These are phyloP conservation scores for Telmatochromis brichardi DNA, from an alignment of 2,113 vertebrate genomes.

Conservation along the genomic window DNA sequence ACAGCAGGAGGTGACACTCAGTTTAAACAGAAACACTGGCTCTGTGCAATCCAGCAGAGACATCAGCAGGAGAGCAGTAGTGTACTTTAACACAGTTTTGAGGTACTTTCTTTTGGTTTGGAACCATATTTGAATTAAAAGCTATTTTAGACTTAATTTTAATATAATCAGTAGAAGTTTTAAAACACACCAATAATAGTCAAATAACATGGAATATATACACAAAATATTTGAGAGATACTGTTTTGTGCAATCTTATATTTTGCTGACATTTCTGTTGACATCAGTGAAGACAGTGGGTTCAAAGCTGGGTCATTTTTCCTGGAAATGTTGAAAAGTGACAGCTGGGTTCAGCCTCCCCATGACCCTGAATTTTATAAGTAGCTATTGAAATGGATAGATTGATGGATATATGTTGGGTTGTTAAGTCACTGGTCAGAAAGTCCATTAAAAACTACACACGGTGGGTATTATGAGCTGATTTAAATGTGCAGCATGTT, in stretches of 20 bases:
- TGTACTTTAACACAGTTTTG: neutral
- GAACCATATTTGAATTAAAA: neutral
- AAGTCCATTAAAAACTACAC: neutral
- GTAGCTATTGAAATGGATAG: neutral
- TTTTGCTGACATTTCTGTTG: neutral
- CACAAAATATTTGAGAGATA: neutral
- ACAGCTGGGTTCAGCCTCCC: neutral
- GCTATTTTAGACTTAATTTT: neutral
- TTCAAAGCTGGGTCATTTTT: neutral
- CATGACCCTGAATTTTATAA: neutral
- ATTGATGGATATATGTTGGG: neutral
- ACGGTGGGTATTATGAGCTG: neutral
- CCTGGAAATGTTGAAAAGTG: neutral
- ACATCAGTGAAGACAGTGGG: neutral
- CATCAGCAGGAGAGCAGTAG: neutral
- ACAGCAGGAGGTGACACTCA: conserved; percentile 22
- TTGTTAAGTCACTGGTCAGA: neutral
- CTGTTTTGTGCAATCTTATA: neutral
- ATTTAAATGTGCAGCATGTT: neutral
- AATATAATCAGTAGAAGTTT: neutral
- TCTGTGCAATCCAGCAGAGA: neutral
- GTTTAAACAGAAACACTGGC: neutral
- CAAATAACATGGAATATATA: neutral
- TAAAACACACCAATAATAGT: neutral
- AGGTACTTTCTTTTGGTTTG: neutral